A percentile compares a stretch with the other conserved stretches of the same genome.
Conservation (phyloP, 2,888 invertebrate genomes). For the Sesia bembeciformis region DNA sequence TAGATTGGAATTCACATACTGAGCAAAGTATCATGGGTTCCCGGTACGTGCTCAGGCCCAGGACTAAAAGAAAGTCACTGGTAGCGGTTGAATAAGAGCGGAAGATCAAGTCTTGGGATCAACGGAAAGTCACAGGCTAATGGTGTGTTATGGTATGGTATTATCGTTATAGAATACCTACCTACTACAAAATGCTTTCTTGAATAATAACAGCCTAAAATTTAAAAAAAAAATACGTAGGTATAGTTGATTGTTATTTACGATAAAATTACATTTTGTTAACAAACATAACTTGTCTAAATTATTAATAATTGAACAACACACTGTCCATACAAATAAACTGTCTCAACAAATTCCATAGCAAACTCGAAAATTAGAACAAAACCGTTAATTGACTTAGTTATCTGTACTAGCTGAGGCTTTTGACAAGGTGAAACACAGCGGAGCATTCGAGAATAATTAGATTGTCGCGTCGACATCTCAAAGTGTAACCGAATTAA, state of each 20-base stretch:
- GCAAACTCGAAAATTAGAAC: conserved; percentile 9
- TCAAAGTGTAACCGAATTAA: conserved; percentile 73
- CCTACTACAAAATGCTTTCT: too few species aligned
- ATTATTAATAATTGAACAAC: neutral
- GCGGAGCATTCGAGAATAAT: conserved; percentile 54
- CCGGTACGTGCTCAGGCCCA: too few species aligned
- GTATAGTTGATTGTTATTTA: neutral
- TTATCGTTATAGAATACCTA: too few species aligned
- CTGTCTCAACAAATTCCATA: neutral
- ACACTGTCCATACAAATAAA: conserved; percentile 3
- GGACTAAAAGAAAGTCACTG: too few species aligned
- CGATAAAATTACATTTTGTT: neutral
- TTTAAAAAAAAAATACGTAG: too few species aligned
- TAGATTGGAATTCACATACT: too few species aligned
- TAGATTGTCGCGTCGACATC: conserved; percentile 69
- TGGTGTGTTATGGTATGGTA: too few species aligned
- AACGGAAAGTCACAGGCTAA: too few species aligned
- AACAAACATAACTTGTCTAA: neutral
- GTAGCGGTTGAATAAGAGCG: too few species aligned
- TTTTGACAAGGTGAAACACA: conserved; percentile 63
- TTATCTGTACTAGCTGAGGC: conserved; percentile 37
- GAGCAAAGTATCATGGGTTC: too few species aligned
- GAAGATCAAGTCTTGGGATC: too few species aligned
- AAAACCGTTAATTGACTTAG: conserved; percentile 37
- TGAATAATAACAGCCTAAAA: too few species aligned